Evolutionary conservation across 30 jellyfish, hydroid and myxozoan genomes (phyloP), one percentile per base, ranked within the genome.

Genomic region (Aurelia coerulea): DNA sequence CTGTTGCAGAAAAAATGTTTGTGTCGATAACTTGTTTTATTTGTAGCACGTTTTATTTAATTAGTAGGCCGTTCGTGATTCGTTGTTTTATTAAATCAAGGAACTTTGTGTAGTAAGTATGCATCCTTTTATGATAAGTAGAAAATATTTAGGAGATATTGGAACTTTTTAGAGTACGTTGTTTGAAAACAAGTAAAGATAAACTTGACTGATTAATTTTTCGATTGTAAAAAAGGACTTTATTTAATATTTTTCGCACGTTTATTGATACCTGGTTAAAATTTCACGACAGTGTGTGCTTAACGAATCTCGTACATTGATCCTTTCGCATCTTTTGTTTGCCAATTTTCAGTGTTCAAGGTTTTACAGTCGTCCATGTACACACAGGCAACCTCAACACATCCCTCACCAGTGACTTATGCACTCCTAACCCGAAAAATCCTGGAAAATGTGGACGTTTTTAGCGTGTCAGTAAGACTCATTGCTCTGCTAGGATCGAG

Each of bases 221-320:
- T 66, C 74, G 89, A 79, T 79, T 79, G 89, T 79, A 79, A 64
- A 79, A 78, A 77, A 71, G n/a, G 63, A 5, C 80, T 79, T 75
- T 79, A 79, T 79, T 79, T 79, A 79, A 79, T 66, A 52, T 39
- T 51, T 79, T 18, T 71, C 89, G 67, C 89, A 35, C 72, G 32
- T 79, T 60, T 60, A 23, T 60, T 60, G 70, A 60, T 23, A 60
- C 56, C 56, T 46, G 1, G 56, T 46, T 46, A 9, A 46, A 9
- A 46, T 46, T 46, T 46, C 56, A 46, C 12, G 56, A 46, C 56
- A 46, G 56, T 46, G 56, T 46, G 56, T 46, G 56, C 8, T 46
- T 7, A 46, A 46, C 56, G 56, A 46, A 46, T 46, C 56, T 46
- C 56, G 8, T 46, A 46, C 56, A 46, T 8, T 46, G 56, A 46